Conservation (phyloP, 2,888 invertebrate species). For the Erebia aethiops region DNA sequence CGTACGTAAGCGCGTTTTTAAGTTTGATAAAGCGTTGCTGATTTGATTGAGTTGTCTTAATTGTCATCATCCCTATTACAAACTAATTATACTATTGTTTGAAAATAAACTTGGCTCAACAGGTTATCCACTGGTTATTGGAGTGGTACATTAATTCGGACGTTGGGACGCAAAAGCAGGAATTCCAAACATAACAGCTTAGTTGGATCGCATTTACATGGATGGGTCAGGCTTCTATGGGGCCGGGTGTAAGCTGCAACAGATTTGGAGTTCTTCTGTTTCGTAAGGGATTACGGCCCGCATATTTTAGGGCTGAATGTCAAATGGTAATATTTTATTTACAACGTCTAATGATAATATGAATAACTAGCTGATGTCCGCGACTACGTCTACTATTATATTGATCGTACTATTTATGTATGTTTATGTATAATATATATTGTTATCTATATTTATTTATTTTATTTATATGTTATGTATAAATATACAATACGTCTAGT, state of each 20-base stretch:
- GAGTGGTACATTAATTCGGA: constrained; percentile 4
- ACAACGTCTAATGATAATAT: background rate
- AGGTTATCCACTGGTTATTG: background rate
- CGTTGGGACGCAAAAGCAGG: constrained; percentile 1
- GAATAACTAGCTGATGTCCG: background rate
- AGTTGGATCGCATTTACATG: constrained; percentile 9
- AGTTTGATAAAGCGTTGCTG: no score
- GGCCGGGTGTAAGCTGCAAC: constrained; percentile 5
- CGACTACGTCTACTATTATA: no score
- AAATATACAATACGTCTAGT: no score
- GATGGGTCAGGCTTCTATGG: constrained; percentile 17
- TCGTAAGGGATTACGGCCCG: constrained; percentile 1
- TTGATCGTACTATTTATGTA: no score
- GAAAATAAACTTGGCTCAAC: background rate
- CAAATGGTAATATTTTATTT: constrained; percentile 9
- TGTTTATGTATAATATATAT: no score
- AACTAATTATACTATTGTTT: no score
- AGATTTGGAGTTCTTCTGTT: constrained; percentile 9
- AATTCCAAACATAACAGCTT: constrained; percentile 1
- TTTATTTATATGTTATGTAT: no score
- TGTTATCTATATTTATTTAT: no score
- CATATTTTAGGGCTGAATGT: background rate
- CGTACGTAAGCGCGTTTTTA: no score
- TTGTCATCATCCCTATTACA: background rate
- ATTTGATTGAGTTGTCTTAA: background rate